Evolutionary conservation across 2,888 invertebrate species (phyloP), one percentile per base, ranked within the genome.

Genomic region (Ormia ochracea): DNA sequence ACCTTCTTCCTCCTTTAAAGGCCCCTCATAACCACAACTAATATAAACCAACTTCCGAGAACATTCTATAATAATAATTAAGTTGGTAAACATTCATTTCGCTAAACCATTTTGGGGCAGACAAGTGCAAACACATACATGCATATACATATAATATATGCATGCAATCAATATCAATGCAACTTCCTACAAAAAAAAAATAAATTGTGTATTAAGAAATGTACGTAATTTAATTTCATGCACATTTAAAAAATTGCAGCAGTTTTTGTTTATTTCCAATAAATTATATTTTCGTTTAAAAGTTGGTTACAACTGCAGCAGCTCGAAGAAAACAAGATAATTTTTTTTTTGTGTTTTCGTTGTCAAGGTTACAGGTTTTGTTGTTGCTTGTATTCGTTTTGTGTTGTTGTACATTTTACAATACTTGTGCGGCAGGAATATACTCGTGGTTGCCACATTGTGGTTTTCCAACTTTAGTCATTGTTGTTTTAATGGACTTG

Each of bases 401-500:
- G 3, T 4, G 38, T 19, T 52, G 38, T 2, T 28, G 41, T n/a
- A 31, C 33, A 23, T 58, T 56, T 59, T 73, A 54, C 56, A 56
- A 73, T 45, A 33, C 26, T 19, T 45, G 63, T 54, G 33, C 54
- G 56, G 56, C 48, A 48, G 45, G 26, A 4, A 28, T 26, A 74
- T 17, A 69, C 19, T 41, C 45, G 3, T 38, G 28, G 59, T 80
- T 80, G 70, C 75, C 75, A 75, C 72, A 75, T 72, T 80, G 80
- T 76, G 80, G 80, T 76, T 80, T 72, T 76, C 50, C 72, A 54
- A 68, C 80, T 80, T 72, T 50, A 56, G 54, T 61, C 56, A 63
- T 80, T 72, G 76, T 80, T 76, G 72, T 76, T 80, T 76, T 72
- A 80, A 80, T 80, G 75, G 80, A 80, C 75, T 80, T 72, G 58